Evolutionary conservation across 2,797 vertebrate genomes (phyloP).

Genomic region (Neosalanx taihuensis): DNA sequence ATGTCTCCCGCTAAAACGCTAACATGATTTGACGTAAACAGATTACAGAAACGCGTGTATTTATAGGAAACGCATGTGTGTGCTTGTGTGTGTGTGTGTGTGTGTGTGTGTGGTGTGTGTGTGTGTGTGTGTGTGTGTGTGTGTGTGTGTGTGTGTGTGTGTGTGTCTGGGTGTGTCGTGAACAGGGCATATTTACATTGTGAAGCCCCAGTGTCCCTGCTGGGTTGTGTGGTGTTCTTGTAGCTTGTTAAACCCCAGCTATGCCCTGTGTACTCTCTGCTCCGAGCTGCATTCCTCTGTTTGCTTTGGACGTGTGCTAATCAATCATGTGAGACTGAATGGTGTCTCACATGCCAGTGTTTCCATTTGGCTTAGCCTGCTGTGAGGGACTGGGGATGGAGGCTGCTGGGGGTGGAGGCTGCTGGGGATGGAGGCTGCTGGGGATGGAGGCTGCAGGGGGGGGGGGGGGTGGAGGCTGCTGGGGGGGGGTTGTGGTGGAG

Average conservation of each 20-base stretch:
- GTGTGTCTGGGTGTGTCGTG: slow-evolving; percentile 30
- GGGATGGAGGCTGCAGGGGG: not conserved
- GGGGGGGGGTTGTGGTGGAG: too few species aligned
- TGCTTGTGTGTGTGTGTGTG: not conserved
- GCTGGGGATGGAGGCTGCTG: not conserved
- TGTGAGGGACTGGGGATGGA: slow-evolving; percentile 55
- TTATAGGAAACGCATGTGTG: slow-evolving; percentile 26
- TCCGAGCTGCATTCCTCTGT: slow-evolving; percentile 66
- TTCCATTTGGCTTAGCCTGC: slow-evolving; percentile 73
- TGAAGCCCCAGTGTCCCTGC: slow-evolving; percentile 53
- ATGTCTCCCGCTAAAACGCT: slow-evolving; percentile 28
- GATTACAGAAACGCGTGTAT: slow-evolving; percentile 28
- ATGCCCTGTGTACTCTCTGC: slow-evolving; percentile 73
- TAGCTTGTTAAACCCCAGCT: slow-evolving; percentile 66
- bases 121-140: not conserved
- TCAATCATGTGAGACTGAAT: slow-evolving; percentile 74
- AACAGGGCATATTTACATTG: slow-evolving; percentile 65
- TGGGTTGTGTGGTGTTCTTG: slow-evolving; percentile 64
- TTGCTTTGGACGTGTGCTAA: slow-evolving; percentile 74
- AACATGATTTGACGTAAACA: slow-evolving; percentile 39
- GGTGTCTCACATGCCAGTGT: slow-evolving; percentile 73
- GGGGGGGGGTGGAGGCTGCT: too few species aligned
- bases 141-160: slow-evolving; percentile 50
- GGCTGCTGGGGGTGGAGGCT: not conserved
- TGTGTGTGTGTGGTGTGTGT: not conserved